Evolutionary conservation across 1,140 invertebrate species (phyloP), one percentile per base, ranked within the genome.

Genomic region (Macrocentrus cingulum): DNA sequence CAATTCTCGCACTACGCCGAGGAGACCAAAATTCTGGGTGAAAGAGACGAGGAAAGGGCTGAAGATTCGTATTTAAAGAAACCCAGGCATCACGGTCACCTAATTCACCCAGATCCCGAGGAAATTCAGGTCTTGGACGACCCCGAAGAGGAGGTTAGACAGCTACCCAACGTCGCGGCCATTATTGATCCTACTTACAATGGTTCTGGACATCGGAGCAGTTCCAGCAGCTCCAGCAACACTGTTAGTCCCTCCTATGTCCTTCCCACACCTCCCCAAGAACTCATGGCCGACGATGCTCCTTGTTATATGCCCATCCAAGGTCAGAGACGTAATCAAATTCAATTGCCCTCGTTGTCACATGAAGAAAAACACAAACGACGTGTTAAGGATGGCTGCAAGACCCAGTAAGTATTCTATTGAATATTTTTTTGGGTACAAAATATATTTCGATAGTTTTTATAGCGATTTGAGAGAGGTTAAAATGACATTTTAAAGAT

Each of bases 231-330:
- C 46, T 78, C 77, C 1, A 74, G 70, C 41, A 74, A 70, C 15
- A 71, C 71, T 0, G 51, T 75, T 3, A 78, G 76, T 56, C 76
- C 74, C 0, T 62, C 66, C 2, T 77, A 71, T 15, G 57, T 66
- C 3, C 62, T 76, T 23, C 72, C 78, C 0, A 71, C 73, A 8
- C 69, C 74, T 1, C 70, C 75, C 0, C 64, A 66, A 15, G 77
- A 74, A 45, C 56, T 72, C 2, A 71, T 71, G 69, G 61, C 63
- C n/a, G 82, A 85, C 22, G 85, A 84, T 62, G 80, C 82, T 25
- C 85, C 87, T 2, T 88, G 87, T 60, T 90, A 90, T 64, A 89
- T 90, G 88, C 89, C 88, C 42, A 88, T 91, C 64, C 89, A 88
- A 74, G 89, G 89, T 41, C 88, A 89, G 65, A 76, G 88, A 55